Evolutionary conservation across 1,140 invertebrate species (phyloP).

Genomic region (Ceratosolen fusciceps): DNA sequence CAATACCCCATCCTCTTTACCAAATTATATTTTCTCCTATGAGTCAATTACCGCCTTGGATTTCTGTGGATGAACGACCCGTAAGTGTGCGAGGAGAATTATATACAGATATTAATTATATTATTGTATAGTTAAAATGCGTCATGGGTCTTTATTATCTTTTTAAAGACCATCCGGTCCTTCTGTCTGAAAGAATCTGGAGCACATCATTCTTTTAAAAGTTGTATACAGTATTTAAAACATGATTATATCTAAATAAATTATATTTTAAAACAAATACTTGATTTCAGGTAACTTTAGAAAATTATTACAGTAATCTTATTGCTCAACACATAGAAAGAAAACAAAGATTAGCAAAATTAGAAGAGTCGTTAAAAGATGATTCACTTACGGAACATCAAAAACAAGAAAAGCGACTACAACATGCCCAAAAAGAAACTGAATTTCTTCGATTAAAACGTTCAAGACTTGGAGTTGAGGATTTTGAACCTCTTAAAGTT

Average conservation of each 20-base stretch:
- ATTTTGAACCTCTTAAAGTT: conserved; percentile 98
- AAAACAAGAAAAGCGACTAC: conserved; percentile 89
- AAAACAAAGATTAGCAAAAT: conserved; percentile 92
- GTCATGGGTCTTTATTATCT: no score
- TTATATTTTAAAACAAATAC: background rate
- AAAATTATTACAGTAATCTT: conserved; percentile 99
- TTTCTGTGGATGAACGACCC: no score
- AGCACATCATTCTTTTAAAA: no score
- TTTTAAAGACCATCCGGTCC: no score
- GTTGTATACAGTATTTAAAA: no score
- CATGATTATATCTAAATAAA: background rate
- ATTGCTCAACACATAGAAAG: conserved; percentile 97
- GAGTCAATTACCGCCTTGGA: no score
- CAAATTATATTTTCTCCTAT: no score
- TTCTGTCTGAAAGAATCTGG: no score
- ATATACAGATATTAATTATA: no score
- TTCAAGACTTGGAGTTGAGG: conserved; percentile 96
- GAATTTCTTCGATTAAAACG: conserved; percentile 97
- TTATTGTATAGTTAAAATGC: no score
- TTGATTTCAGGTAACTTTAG: conserved; percentile 82
- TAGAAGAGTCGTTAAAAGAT: conserved; percentile 95
- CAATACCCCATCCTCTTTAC: no score
- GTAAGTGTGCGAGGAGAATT: no score
- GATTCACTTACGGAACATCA: conserved; percentile 89
- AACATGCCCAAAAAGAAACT: conserved; percentile 98